phyloP scores from a whole-genome alignment of 2,113 vertebrate genomes.

The Protobothrops flavoviridis region DNA sequence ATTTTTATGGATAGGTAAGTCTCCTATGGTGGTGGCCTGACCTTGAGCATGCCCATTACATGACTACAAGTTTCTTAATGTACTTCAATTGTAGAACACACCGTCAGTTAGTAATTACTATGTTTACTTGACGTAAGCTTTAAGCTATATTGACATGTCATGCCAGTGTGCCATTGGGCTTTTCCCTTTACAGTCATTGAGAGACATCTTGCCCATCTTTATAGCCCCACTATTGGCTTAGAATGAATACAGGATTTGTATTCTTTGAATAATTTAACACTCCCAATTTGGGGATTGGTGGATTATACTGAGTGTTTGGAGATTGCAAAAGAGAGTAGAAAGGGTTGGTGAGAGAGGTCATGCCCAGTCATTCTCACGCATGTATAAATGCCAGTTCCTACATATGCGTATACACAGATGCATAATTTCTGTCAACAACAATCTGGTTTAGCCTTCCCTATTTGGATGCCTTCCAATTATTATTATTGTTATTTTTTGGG shows the following conservation, averaged over 20 bases:
- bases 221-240: not conserved
- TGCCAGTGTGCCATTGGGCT: not conserved
- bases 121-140: not conserved
- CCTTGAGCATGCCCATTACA: not conserved
- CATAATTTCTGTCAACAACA: not conserved
- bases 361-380: not conserved
- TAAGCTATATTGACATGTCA: not conserved
- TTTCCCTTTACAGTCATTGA: not conserved
- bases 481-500: not conserved
- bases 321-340: not conserved
- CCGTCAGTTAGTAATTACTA: not conserved
- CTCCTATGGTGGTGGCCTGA: not conserved
- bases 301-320: not conserved
- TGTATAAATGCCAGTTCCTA: not conserved
- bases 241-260: not conserved
- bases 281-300: not conserved
- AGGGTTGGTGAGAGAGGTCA: not conserved
- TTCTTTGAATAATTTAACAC: not conserved
- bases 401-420: not conserved
- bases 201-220: not conserved
- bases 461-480: not conserved
- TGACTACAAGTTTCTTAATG: not conserved
- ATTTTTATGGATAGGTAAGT: not conserved
- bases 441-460: not conserved
- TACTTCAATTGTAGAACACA: not conserved